phyloP scores from a whole-genome alignment of 2,888 invertebrate genomes.

The Xanthorhoe spadicearia region DNA sequence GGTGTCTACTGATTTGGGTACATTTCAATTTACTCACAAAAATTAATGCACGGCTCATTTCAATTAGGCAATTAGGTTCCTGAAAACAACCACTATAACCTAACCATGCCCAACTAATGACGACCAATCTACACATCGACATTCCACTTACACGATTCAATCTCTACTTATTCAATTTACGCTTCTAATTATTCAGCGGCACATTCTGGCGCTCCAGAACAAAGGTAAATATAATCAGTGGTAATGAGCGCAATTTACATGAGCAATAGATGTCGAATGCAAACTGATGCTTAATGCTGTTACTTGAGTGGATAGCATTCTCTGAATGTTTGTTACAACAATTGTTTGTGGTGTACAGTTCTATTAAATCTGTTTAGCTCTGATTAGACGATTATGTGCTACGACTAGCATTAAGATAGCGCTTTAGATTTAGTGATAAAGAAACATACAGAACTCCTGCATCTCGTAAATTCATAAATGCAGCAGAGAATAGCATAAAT shows the following conservation, averaged over 20 bases:
- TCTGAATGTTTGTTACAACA: too few species aligned
- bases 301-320: neutral
- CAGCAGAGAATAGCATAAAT: too few species aligned
- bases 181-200: slow-evolving; percentile 51
- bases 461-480: too few species aligned
- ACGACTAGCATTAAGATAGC: too few species aligned
- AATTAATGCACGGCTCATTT: too few species aligned
- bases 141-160: slow-evolving; percentile 43
- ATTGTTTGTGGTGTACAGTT: too few species aligned
- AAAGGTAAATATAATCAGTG: slow-evolving; percentile 63
- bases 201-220: slow-evolving; percentile 47
- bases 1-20: too few species aligned
- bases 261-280: slow-evolving; percentile 68
- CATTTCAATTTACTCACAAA: too few species aligned
- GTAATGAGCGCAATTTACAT: slow-evolving; percentile 78
- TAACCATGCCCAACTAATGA: slow-evolving; percentile 1
- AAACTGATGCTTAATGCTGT: slow-evolving; percentile 43
- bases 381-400: too few species aligned
- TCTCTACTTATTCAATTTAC: slow-evolving; percentile 48
- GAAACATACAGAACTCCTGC: too few species aligned
- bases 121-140: slow-evolving; percentile 30
- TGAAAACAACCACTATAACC: neutral
- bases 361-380: too few species aligned
- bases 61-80: neutral
- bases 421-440: too few species aligned